Base-by-base conservation (phyloP, 2,888 invertebrate species). In the Homarus gammarus region DNA sequence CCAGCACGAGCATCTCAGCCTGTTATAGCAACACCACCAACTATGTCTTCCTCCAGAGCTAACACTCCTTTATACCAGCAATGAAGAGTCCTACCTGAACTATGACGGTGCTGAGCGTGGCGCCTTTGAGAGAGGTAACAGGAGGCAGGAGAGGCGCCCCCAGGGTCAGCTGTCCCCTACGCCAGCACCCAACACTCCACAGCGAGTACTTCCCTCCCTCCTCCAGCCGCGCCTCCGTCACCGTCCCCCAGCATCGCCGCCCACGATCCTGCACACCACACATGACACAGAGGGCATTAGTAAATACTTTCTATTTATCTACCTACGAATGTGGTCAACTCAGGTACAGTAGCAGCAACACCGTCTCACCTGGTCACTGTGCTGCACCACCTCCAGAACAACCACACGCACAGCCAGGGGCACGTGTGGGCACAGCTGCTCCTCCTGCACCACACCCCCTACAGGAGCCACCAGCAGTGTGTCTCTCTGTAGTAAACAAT, bases 81-180 rank as follows among this genome's bases (percentile, higher is more conserved):
- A n/a, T n/a, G n/a, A n/a, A 18, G 27, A 5, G 36, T 5, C 49
- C 22, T 1, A 79, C 78, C 78, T 79, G 40, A 10, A 79, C 78
- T 15, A 79, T 36, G 22, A 31, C 78, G 31, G 78, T 56, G 18
- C 5, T 79, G 27, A 79, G 56, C 5, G 18, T 56, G 31, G 78
- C 78, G 56, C 78, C 78, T 31, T 8, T 79, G 56, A 79, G 78
- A 3, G 78, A 79, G 33, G 78, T 79, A 5, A 79, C 22, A 15
- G 33, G 0, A 0, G 36, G 51, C n/a, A 79, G 56, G 51, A 79
- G 56, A 0, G 18, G 51, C 10, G 31, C 22, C 6, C 36, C 8
- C 18, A 79, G 18, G 18, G n/a, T 31, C 31, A 79, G 78, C 64
- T 27, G 27, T 0, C 56, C 56, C 0, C 36, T 10, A 2, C 31